These are phyloP conservation scores for Luehdorfia chinensis DNA, from an alignment of 1,140 invertebrate species.

Conservation along the genomic window DNA sequence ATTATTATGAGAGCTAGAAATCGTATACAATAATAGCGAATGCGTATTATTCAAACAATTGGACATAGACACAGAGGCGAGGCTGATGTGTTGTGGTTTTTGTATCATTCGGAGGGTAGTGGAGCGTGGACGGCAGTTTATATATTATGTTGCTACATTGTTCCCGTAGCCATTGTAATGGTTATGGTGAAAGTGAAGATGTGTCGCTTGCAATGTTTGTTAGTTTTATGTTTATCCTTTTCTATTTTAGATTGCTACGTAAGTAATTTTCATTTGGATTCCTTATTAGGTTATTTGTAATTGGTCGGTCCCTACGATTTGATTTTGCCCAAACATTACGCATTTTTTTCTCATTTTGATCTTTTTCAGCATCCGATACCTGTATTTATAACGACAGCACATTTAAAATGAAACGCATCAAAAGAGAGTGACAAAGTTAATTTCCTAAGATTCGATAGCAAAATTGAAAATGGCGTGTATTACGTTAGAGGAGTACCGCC, in stretches of 20 bases:
- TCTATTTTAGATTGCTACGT: not conserved
- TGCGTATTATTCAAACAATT: constrained; percentile 6
- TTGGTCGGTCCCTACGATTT: too few relatives aligned
- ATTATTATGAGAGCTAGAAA: constrained; percentile 6
- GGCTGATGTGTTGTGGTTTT: not conserved
- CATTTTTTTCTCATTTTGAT: too few relatives aligned
- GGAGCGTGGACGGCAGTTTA: not conserved
- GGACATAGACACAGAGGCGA: too few relatives aligned
- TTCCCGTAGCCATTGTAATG: not conserved
- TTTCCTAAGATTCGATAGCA: too few relatives aligned
- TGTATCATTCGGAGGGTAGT: not conserved
- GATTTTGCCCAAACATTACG: too few relatives aligned
- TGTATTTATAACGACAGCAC: too few relatives aligned
- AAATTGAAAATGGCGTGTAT: too few relatives aligned
- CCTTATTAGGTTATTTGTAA: not conserved
- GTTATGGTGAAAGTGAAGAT: not conserved
- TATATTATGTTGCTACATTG: constrained; percentile 1
- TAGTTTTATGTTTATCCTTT: constrained; percentile 4
- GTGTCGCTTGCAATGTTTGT: not conserved
- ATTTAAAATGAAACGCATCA: too few relatives aligned
- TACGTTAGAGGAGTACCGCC: too few relatives aligned
- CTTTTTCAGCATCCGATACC: too few relatives aligned
- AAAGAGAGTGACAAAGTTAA: too few relatives aligned
- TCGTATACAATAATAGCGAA: constrained; percentile 3
- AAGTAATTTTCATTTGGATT: not conserved